A percentile compares a stretch with the other conserved stretches of the same genome.
Conservation (phyloP, 2,888 invertebrate species). For the Leptopilina syphax region DNA sequence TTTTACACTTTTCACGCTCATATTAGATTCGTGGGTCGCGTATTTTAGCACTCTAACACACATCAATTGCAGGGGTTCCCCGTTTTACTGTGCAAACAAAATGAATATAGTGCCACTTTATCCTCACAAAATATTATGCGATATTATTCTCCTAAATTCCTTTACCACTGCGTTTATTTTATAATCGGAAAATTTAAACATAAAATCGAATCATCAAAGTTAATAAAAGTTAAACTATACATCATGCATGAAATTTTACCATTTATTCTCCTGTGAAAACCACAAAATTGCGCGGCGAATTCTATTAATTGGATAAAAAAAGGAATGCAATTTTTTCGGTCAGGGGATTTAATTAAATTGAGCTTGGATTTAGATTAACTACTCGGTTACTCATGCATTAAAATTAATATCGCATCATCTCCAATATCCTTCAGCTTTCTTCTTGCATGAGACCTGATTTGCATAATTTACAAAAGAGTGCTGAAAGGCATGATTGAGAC, state of each 20-base stretch:
- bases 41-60: neutral
- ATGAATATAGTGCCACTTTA: neutral
- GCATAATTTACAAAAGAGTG: conserved; percentile 15
- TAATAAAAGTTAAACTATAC: too few species aligned
- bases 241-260: too few species aligned
- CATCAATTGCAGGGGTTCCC: neutral
- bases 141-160: too few species aligned
- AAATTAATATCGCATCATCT: conserved; percentile 22
- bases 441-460: conserved; percentile 17
- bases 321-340: neutral
- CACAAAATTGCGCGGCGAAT: too few species aligned
- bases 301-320: neutral
- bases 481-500: neutral
- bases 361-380: conserved; percentile 7
- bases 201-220: too few species aligned
- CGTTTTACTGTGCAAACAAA: neutral
- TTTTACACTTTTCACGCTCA: conserved; percentile 32
- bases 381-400: conserved; percentile 6
- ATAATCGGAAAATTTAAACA: too few species aligned
- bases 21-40: conserved; percentile 6
- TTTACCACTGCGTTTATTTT: too few species aligned
- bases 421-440: conserved; percentile 15
- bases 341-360: neutral
- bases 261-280: too few species aligned
- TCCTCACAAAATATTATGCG: neutral